A percentile compares a stretch with the other conserved stretches of the same genome.
phyloP scores from a whole-genome alignment of 1,140 invertebrate species.

The Drosophila sucinea region DNA sequence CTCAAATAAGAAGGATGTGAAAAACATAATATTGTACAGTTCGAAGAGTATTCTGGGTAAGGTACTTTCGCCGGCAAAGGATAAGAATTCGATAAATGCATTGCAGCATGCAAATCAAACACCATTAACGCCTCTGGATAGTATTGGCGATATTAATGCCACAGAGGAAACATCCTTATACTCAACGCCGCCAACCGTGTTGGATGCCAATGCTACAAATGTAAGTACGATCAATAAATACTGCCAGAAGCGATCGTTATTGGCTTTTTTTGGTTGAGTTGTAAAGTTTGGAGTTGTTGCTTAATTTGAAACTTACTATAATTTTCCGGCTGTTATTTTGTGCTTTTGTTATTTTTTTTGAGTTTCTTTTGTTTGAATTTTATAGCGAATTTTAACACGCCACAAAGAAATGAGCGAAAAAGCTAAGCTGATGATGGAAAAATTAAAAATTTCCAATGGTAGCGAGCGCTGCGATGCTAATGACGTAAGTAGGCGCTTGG shows the following conservation, averaged over 20 bases:
- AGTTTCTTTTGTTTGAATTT: conserved; percentile 57
- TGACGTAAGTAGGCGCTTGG: conserved; percentile 72
- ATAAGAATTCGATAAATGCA: conserved; percentile 84
- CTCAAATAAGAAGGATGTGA: conserved; percentile 87
- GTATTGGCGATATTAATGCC: background rate
- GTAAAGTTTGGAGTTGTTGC: conserved; percentile 36
- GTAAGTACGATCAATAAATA: conserved; percentile 56
- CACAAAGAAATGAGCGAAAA: conserved; percentile 95
- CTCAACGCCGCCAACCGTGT: conserved; percentile 27
- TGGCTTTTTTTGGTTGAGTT: conserved; percentile 18
- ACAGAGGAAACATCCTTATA: background rate
- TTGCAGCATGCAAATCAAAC: conserved; percentile 53
- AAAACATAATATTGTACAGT: conserved; percentile 89
- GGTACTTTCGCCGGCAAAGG: conserved; percentile 90
- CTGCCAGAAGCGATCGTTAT: background rate
- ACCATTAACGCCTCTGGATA: conserved; percentile 24
- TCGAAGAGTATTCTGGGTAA: conserved; percentile 92
- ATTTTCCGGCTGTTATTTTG: conserved; percentile 28
- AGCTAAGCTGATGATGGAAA: conserved; percentile 94
- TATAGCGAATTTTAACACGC: conserved; percentile 85
- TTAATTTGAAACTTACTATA: conserved; percentile 17
- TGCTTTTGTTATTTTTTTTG: conserved; percentile 51
- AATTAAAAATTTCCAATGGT: conserved; percentile 89
- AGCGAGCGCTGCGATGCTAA: conserved; percentile 82
- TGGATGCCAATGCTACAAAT: conserved; percentile 76